Conservation (phyloP, 2,797 vertebrate genomes). For the Arnoldichthys spilopterus region DNA sequence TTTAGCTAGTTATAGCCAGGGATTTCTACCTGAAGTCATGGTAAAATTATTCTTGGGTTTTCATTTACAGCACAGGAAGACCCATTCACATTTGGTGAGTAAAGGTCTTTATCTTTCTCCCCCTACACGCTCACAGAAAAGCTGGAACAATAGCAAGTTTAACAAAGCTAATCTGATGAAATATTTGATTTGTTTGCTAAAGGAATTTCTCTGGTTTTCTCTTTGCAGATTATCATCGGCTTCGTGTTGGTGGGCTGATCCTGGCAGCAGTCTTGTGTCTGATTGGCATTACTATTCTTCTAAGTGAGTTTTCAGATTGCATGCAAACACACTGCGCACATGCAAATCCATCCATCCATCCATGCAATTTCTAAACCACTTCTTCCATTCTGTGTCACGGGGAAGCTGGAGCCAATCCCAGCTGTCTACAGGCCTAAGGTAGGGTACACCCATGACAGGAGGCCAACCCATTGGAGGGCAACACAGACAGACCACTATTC, state of each 20-base stretch:
- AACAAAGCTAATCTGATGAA: background rate
- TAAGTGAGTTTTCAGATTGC: conserved; percentile 73
- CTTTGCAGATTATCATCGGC: conserved; percentile 77
- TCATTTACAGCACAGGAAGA: conserved; percentile 69
- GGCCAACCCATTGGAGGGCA: no score
- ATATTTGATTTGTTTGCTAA: background rate
- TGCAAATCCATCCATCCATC: no score
- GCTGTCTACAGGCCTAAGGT: no score
- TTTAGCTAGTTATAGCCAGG: conserved; percentile 16
- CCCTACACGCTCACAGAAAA: background rate
- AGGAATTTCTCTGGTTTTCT: background rate
- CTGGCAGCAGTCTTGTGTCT: conserved; percentile 83
- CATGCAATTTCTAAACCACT: no score
- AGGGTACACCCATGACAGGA: no score
- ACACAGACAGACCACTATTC: no score
- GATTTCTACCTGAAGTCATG: background rate
- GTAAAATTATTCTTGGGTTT: conserved; percentile 41
- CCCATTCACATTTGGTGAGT: conserved; percentile 80
- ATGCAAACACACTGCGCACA: background rate
- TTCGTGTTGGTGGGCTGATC: conserved; percentile 82
- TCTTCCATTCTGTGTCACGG: no score
- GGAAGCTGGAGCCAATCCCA: no score
- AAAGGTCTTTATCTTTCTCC: background rate
- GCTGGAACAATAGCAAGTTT: background rate
- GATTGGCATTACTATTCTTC: conserved; percentile 83